Evolutionary conservation across 2,797 vertebrate genomes (phyloP), one percentile per base, ranked within the genome.

Genomic region (Hippoglossus hippoglossus): DNA sequence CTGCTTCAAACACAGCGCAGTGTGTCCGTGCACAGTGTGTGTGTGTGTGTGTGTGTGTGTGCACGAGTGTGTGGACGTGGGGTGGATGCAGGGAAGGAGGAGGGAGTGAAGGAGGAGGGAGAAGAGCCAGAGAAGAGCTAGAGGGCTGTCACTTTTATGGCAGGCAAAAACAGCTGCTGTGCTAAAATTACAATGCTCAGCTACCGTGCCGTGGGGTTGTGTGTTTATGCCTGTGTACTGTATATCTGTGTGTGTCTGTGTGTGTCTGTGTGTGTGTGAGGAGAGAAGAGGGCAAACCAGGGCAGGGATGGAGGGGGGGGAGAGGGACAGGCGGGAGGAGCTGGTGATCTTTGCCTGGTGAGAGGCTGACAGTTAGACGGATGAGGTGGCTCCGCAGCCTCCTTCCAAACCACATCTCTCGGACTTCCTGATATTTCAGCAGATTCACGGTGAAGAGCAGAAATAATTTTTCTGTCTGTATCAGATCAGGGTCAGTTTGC

Each of bases 101-200:
- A 46, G 60, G 49, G 28, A 22, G 68, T 15, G 2, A 19, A 57
- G 13, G 34, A 19, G n/a, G 21, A 39, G n/a, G 61, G 65, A 18
- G 13, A 21, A 28, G 50, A 46, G 26, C 24, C 18, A 44, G 22
- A 67, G 58, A 65, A 71, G 64, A 81, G 80, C 77, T 53, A 22
- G 68, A 70, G 79, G 77, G 73, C 26, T 57, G 58, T 74, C 58
- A 61, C 72, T 87, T 87, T 84, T 75, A 87, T 77, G 76, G 76
- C 71, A 68, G 55, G 56, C 67, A 63, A 70, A 87, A 89, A 84
- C 83, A 90, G 84, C 84, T 90, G 85, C 86, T 77, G 70, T 25
- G 74, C 81, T 84, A 77, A 88, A 89, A 87, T 88, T 69, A 74
- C 73, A 70, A 56, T 64, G 61, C 74, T 77, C 67, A 74, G 79